Percentiles rank a stretch among this genome's conserved stretches.
phyloP scores from a whole-genome alignment of 35 echinoderm and acorn worm genomes.

The Nesometra sesokonis region DNA sequence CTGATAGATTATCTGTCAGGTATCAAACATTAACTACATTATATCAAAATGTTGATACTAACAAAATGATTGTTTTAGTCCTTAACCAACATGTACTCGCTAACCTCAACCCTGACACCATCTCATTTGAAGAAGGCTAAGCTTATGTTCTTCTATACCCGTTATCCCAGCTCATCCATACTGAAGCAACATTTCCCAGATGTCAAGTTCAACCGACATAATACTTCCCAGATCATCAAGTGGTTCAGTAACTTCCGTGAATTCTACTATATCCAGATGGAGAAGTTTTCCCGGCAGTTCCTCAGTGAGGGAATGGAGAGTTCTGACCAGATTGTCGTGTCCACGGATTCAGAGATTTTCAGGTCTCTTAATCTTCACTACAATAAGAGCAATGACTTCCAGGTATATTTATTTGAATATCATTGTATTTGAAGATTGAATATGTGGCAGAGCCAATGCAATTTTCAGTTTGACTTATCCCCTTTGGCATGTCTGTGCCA shows the following conservation, averaged over 20 bases:
- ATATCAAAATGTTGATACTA: no score
- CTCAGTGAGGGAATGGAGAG: conserved; percentile 53
- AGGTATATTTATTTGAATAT: conserved; percentile 8
- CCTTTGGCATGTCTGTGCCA: not conserved
- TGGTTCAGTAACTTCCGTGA: conserved; percentile 99
- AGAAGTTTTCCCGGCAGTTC: conserved; percentile 91
- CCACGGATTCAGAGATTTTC: conserved; percentile 81
- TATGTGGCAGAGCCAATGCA: no score
- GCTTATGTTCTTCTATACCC: conserved; percentile 93
- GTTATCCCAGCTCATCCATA: conserved; percentile 92
- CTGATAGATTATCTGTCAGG: no score
- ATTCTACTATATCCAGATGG: conserved; percentile 99
- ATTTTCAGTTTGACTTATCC: not conserved
- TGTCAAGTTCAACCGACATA: conserved; percentile 99
- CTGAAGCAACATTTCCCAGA: conserved; percentile 85
- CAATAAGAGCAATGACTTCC: conserved; percentile 98
- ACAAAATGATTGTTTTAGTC: not conserved
- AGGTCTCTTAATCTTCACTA: conserved; percentile 82
- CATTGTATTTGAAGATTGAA: no score
- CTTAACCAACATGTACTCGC: conserved; percentile 58
- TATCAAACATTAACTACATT: no score
- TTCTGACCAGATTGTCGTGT: conserved; percentile 48
- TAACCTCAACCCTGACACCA: conserved; percentile 72
- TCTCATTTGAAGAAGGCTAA: conserved; percentile 95
- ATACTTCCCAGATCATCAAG: conserved; percentile 99